Percentiles rank a stretch among this genome's conserved stretches.
Conservation (phyloP, 2,888 invertebrate species). For the Mythimna impura region DNA sequence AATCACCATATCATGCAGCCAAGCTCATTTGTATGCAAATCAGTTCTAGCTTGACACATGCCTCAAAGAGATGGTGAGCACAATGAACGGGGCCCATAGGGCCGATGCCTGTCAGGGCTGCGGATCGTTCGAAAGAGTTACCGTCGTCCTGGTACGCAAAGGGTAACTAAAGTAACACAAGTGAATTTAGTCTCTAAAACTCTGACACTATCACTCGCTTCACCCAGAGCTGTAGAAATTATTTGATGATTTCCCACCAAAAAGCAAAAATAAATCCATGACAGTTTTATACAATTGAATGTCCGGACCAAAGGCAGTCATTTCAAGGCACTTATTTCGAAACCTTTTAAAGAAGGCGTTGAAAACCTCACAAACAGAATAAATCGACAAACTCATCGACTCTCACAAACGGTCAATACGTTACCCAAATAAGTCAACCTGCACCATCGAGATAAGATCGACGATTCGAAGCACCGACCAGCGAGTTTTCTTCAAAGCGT, state of each 20-base stretch:
- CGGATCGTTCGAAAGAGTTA: no score
- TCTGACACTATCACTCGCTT: no score
- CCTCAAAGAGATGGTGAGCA: no score
- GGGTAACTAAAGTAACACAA: no score
- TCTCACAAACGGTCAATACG: constrained; percentile 18
- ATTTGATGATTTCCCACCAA: background rate
- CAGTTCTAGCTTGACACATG: background rate
- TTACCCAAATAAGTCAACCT: constrained; percentile 36
- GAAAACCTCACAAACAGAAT: background rate
- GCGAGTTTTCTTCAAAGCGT: constrained; percentile 19
- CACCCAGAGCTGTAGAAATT: no score
- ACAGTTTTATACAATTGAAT: background rate
- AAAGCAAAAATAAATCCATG: no score
- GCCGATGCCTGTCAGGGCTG: no score
- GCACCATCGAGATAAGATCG: constrained; percentile 45
- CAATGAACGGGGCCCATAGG: no score
- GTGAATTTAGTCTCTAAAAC: no score
- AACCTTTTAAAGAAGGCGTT: background rate
- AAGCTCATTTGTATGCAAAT: background rate
- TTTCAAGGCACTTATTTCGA: background rate
- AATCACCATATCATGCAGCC: background rate
- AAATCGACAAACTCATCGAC: constrained; percentile 15
- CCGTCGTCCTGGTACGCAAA: no score
- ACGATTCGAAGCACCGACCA: constrained; percentile 22
- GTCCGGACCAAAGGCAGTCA: background rate